phyloP scores from a whole-genome alignment of 2,888 invertebrate species.

The Ctenicera cuprea region DNA sequence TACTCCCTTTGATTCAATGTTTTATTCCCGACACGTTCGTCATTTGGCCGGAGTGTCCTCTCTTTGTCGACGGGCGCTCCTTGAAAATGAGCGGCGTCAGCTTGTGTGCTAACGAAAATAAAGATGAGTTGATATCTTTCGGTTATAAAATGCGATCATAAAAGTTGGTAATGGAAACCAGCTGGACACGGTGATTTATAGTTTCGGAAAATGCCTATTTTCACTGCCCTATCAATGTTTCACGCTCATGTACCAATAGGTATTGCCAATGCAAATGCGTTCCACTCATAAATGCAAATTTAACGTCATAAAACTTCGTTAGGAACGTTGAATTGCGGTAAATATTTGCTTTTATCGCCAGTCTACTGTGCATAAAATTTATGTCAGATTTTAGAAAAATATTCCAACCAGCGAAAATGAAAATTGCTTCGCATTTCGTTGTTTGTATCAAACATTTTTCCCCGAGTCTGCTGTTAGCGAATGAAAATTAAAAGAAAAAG shows the following conservation, averaged over 20 bases:
- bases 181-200: constrained; percentile 47
- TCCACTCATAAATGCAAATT: constrained; percentile 39
- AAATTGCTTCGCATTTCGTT: too few species aligned
- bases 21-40: constrained; percentile 52
- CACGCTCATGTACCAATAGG: constrained; percentile 25
- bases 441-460: too few species aligned
- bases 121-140: constrained; percentile 50
- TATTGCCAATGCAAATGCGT: constrained; percentile 34
- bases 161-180: constrained; percentile 38
- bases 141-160: constrained; percentile 43
- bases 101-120: constrained; percentile 53
- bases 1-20: constrained; percentile 48
- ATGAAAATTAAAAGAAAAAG: too few species aligned
- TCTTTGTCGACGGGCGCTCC: constrained; percentile 43
- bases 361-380: too few species aligned
- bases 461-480: too few species aligned
- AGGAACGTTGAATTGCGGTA: constrained; percentile 12
- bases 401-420: too few species aligned
- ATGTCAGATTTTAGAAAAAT: too few species aligned
- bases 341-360: constrained; percentile 24
- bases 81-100: constrained; percentile 52
- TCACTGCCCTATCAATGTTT: constrained; percentile 31
- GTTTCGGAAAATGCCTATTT: constrained; percentile 30
- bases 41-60: constrained; percentile 51
- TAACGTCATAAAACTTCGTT: constrained; percentile 21